Evolutionary conservation across 2,113 vertebrate species (phyloP).

Genomic region (Corythornis vintsioides): DNA sequence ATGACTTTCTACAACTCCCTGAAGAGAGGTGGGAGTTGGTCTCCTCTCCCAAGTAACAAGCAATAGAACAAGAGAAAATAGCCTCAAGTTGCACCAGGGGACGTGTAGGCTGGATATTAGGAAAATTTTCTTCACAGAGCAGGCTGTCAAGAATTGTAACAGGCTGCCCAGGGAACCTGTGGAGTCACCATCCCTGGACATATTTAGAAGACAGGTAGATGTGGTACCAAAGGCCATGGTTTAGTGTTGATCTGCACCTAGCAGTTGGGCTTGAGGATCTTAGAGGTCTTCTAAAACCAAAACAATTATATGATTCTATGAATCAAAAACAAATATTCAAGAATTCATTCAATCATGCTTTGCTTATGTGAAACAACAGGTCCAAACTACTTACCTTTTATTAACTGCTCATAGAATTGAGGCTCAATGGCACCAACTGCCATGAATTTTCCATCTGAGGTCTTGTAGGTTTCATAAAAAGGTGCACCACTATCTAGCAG

Average conservation of each 20-base stretch:
- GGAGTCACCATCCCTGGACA: background rate
- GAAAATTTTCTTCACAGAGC: background rate
- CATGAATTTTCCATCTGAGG: constrained; percentile 85
- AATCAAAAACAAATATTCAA: background rate
- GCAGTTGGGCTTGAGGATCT: background rate
- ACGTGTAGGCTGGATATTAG: background rate
- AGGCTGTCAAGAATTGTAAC: background rate
- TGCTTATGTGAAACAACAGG: background rate
- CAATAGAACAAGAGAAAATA: background rate
- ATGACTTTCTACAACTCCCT: background rate
- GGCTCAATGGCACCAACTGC: constrained; percentile 93
- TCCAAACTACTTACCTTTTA: constrained; percentile 78
- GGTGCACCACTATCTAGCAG: constrained; percentile 89
- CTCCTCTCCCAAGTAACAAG: background rate
- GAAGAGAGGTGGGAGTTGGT: background rate
- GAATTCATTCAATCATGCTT: background rate
- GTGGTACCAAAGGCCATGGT: background rate
- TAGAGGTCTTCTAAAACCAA: background rate
- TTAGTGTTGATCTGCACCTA: background rate
- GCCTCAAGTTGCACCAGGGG: background rate
- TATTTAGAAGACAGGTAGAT: background rate
- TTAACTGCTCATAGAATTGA: constrained; percentile 86
- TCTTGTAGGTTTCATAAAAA: constrained; percentile 91
- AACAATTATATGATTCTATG: background rate
- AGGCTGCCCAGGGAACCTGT: background rate